Percentiles rank a stretch among this genome's conserved stretches.
Conservation (phyloP, 2,888 invertebrate species). For the Aquatica leii region DNA sequence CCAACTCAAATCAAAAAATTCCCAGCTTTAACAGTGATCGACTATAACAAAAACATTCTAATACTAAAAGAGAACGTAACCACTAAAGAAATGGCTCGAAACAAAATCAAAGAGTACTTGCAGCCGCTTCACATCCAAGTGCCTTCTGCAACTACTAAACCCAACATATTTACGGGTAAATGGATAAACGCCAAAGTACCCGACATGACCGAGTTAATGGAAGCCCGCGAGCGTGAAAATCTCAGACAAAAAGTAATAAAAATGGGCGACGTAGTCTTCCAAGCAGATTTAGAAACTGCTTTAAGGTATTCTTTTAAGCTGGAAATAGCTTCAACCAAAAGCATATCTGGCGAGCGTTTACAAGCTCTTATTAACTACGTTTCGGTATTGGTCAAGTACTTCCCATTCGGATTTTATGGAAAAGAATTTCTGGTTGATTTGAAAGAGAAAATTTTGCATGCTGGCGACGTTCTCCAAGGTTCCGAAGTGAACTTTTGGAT, state of each 20-base stretch:
- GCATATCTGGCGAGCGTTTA: constrained; percentile 75
- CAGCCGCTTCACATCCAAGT: constrained; percentile 54
- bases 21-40: constrained; percentile 66
- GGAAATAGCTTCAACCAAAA: constrained; percentile 78
- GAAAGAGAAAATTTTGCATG: constrained; percentile 63
- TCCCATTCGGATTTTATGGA: constrained; percentile 78
- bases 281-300: constrained; percentile 88
- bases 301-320: constrained; percentile 83
- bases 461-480: constrained; percentile 66
- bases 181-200: constrained; percentile 59
- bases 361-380: constrained; percentile 79
- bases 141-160: constrained; percentile 37
- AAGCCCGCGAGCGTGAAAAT: constrained; percentile 50
- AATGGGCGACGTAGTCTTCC: constrained; percentile 73
- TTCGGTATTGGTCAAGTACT: constrained; percentile 75
- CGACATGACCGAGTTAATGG: constrained; percentile 47
- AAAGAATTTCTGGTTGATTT: constrained; percentile 71
- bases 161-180: constrained; percentile 51
- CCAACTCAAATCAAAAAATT: constrained; percentile 62
- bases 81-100: constrained; percentile 59
- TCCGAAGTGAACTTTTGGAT: constrained; percentile 67
- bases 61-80: constrained; percentile 33
- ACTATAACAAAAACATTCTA: constrained; percentile 50
- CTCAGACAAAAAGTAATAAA: constrained; percentile 55
- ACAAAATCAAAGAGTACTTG: constrained; percentile 65